Evolutionary conservation across 2,797 vertebrate species (phyloP).

Genomic region (Acipenser transmontanus): DNA sequence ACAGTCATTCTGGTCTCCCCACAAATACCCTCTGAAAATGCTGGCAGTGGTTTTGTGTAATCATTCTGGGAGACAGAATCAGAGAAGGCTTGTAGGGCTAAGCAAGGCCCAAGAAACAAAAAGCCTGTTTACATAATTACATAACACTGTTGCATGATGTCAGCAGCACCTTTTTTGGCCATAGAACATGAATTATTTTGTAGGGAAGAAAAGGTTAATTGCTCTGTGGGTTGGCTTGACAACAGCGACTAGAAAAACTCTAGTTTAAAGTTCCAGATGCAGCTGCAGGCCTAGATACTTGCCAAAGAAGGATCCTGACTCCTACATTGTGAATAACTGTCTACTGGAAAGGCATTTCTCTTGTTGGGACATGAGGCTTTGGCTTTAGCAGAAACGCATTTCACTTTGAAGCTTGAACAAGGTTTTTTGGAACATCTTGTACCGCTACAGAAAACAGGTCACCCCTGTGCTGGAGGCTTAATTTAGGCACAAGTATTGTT

Average conservation of each 20-base stretch:
- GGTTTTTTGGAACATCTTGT: too few species aligned
- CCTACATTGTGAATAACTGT: neutral
- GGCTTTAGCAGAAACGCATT: neutral
- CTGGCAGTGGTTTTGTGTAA: too few species aligned
- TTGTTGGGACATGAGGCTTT: neutral
- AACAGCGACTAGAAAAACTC: neutral
- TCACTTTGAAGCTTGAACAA: conserved; percentile 6
- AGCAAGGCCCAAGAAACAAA: conserved; percentile 1
- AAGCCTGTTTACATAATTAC: neutral
- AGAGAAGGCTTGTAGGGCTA: neutral
- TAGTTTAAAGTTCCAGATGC: neutral
- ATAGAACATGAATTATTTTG: neutral
- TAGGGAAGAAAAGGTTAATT: neutral
- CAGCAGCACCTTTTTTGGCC: neutral
- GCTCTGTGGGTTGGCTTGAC: neutral
- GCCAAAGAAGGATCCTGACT: neutral
- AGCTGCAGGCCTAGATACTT: neutral
- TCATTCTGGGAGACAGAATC: too few species aligned
- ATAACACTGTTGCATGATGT: neutral
- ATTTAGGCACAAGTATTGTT: too few species aligned
- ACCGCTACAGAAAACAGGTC: too few species aligned
- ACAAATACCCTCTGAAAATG: too few species aligned
- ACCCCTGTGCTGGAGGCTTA: too few species aligned
- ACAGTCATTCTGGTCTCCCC: too few species aligned
- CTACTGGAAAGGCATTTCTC: neutral